phyloP scores from a whole-genome alignment of 2,113 vertebrate genomes.

The Cariama cristata region DNA sequence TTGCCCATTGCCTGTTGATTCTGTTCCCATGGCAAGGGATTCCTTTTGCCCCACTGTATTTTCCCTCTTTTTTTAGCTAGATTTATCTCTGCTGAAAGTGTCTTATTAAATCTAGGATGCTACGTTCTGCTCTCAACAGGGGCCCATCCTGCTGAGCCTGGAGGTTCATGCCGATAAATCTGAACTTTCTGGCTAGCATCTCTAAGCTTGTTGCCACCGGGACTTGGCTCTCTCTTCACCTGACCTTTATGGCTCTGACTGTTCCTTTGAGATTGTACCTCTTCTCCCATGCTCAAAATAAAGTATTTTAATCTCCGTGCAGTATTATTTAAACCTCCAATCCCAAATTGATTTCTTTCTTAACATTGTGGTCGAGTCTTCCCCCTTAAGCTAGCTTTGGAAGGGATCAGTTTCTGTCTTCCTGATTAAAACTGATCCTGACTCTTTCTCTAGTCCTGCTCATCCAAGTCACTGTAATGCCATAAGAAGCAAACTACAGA shows the following conservation, averaged over 20 bases:
- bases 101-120: neutral
- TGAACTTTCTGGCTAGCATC: neutral
- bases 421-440: neutral
- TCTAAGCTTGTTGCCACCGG: neutral
- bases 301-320: neutral
- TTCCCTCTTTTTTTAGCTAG: neutral
- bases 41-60: neutral
- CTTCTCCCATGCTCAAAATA: neutral
- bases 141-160: neutral
- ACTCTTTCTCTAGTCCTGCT: neutral
- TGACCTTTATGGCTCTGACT: neutral
- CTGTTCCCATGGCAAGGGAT: neutral
- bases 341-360: neutral
- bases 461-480: neutral
- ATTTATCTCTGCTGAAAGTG: neutral
- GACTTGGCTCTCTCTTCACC: neutral
- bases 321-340: neutral
- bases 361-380: accelerated
- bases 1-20: neutral
- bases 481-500: neutral
- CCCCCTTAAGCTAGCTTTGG: neutral
- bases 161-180: neutral
- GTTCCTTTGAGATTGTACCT: neutral
- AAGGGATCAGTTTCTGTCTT: neutral
- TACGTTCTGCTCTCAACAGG: neutral